Base-by-base conservation (phyloP, 2,113 vertebrate species). In the Esox niger region DNA sequence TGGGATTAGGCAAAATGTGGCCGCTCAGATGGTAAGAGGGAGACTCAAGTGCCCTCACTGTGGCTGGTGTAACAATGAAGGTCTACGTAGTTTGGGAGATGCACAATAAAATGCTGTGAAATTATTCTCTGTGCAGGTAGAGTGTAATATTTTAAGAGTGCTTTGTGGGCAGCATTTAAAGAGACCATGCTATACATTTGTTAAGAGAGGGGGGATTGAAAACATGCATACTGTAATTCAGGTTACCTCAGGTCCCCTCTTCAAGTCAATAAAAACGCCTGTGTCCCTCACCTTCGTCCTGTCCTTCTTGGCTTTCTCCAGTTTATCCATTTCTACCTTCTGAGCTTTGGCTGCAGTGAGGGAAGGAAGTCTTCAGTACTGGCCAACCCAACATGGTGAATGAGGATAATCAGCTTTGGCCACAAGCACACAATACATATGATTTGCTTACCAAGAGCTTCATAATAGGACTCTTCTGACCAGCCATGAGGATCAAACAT, bases 401-500 rank as follows among this genome's bases (percentile, higher is more conserved):
- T n/a, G n/a, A n/a, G n/a, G n/a, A n/a, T n/a, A n/a, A n/a, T n/a
- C n/a, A n/a, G n/a, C n/a, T 43, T 4, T 17, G 17, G 15, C 27
- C 23, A n/a, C n/a, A 52, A 52, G 21, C 47, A 52, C 6, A 55
- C 57, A 21, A 57, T 6, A 32, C 13, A 1, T 54, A 26, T 1
- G 20, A 70, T 68, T 6, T 30, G 2, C 78, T 78, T 86, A 97
- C 96, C 95, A 61, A 99, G 84, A 9, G 92, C 86, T 76, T 99
- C 97, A 1, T 98, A 99, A 82, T 98, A 99, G 0, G 96, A 98
- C 76, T 99, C 97, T 59, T 99, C 97, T 68, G 96, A 94, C 97
- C 96, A 99, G 72, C 96, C 96, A 29, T 99, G 97, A 57, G 97
- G 96, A 82, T 99, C 95, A 77, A 99, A 99, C 95, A 99, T 98